A percentile compares a stretch with the other conserved stretches of the same genome.
phyloP scores from a whole-genome alignment of 2,888 invertebrate species.

The Capitulum mitella region DNA sequence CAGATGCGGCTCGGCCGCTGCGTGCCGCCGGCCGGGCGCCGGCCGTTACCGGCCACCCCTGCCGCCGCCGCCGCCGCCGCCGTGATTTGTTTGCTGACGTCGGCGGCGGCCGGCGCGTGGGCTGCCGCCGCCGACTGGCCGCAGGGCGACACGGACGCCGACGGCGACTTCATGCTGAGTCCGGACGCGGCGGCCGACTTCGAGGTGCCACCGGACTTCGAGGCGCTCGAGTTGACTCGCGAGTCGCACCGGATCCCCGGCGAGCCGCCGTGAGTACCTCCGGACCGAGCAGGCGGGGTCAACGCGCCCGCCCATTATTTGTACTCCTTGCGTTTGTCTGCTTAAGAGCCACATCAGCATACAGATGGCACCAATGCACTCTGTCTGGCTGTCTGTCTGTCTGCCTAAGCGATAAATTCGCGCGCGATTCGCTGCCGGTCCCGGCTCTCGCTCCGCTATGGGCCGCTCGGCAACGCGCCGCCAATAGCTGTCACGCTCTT shows the following conservation, averaged over 20 bases:
- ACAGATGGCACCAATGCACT: no score
- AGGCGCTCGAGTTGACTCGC: background rate
- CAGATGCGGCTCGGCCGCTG: background rate
- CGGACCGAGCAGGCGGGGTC: no score
- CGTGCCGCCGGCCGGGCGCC: background rate
- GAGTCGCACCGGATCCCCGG: conserved; percentile 9
- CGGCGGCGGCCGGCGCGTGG: background rate
- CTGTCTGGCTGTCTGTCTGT: no score
- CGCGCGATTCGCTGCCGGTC: no score
- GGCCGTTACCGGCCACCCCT: background rate
- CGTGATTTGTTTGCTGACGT: background rate
- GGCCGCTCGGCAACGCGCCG: background rate
- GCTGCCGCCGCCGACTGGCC: background rate
- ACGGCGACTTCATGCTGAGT: background rate
- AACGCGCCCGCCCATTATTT: no score
- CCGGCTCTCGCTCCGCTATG: no score
- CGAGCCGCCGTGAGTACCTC: background rate
- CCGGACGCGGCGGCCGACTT: conserved; percentile 5
- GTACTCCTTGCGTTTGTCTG: no score
- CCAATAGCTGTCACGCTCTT: background rate
- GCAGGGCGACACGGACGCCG: background rate
- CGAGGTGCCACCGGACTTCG: background rate
- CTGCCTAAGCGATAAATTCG: no score
- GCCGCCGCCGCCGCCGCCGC: background rate
- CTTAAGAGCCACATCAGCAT: no score